Evolutionary conservation across 1,140 invertebrate genomes (phyloP).

Genomic region (Pissodes strobi): DNA sequence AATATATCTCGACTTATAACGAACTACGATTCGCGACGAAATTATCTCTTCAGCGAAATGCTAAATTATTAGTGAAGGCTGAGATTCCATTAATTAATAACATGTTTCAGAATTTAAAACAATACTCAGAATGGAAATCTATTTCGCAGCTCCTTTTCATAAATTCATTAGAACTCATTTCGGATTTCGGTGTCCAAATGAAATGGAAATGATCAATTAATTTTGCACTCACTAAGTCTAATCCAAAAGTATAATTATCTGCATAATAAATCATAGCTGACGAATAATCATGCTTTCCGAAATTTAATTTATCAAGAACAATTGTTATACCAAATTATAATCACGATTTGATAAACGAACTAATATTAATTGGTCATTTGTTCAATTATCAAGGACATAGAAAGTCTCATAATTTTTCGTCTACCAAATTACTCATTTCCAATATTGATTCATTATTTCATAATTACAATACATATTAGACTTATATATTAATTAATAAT

Average conservation of each 20-base stretch:
- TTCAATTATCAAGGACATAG: too few species aligned
- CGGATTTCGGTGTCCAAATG: conserved; percentile 12
- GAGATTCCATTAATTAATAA: conserved; percentile 24
- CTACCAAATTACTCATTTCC: too few species aligned
- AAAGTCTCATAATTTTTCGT: too few species aligned
- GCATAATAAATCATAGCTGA: conserved; percentile 32
- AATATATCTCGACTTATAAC: conserved; percentile 3
- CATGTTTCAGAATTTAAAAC: conserved; percentile 29
- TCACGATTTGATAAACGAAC: conserved; percentile 17
- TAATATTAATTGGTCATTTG: conserved; percentile 6
- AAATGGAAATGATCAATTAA: conserved; percentile 32
- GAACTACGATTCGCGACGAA: neutral
- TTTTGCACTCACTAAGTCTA: conserved; percentile 32
- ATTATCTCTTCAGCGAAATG: conserved; percentile 11
- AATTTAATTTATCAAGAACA: conserved; percentile 33
- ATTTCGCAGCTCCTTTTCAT: conserved; percentile 22
- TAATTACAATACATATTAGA: too few species aligned
- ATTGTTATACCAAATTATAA: conserved; percentile 30
- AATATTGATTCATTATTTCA: too few species aligned
- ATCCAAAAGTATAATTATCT: conserved; percentile 36
- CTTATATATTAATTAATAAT: too few species aligned
- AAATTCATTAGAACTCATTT: conserved; percentile 26
- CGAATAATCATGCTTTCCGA: conserved; percentile 23
- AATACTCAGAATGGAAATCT: conserved; percentile 28
- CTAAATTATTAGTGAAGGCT: conserved; percentile 3